Percentiles rank a stretch among this genome's conserved stretches.
Conservation (phyloP, 2,797 vertebrate genomes). For the Danio tinwini region DNA sequence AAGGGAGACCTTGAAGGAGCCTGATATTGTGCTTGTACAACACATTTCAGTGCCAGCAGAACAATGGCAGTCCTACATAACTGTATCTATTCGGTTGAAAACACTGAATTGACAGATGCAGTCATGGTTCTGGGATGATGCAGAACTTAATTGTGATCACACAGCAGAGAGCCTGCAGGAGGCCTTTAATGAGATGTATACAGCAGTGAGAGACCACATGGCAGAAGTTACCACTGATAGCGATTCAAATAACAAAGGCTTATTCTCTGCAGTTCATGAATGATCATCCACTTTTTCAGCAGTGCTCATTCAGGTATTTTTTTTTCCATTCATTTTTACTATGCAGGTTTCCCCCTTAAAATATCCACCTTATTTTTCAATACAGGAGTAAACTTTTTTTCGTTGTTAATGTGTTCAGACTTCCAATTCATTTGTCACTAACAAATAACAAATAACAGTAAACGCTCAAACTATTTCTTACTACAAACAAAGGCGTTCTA, state of each 20-base stretch:
- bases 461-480: too few relatives aligned
- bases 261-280: too few relatives aligned
- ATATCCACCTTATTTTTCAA: too few relatives aligned
- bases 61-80: conserved; percentile 5
- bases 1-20: background rate
- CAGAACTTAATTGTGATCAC: conserved; percentile 14
- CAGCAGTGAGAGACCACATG: background rate
- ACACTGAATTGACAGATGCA: conserved; percentile 18
- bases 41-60: background rate
- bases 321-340: too few relatives aligned
- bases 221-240: conserved; percentile 5
- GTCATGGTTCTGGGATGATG: background rate
- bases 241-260: background rate
- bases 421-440: too few relatives aligned
- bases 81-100: conserved; percentile 16
- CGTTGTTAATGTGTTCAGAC: too few relatives aligned
- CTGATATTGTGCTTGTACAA: background rate
- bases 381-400: too few relatives aligned
- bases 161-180: background rate
- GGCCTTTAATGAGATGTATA: conserved; percentile 5
- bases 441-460: too few relatives aligned
- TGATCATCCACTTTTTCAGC: too few relatives aligned
- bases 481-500: too few relatives aligned
- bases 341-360: too few relatives aligned
- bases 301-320: too few relatives aligned